Evolutionary conservation across 2,113 vertebrate genomes (phyloP).

Genomic region (Penelope pileata): DNA sequence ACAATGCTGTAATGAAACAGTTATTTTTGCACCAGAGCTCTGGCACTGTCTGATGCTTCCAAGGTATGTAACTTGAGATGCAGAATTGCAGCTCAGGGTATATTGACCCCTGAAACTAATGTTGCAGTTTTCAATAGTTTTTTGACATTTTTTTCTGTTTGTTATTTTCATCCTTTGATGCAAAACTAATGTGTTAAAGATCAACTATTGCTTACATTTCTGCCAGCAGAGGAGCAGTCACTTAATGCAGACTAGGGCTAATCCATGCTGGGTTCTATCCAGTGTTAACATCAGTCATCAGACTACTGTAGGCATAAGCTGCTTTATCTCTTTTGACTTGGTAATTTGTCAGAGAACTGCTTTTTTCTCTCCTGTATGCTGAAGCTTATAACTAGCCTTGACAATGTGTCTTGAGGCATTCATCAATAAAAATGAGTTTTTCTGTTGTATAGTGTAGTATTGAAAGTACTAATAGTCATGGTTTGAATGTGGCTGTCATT

Average conservation of each 20-base stretch:
- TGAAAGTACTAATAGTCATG: background rate
- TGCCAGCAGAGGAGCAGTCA: slow-evolving; percentile 1
- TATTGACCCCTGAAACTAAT: background rate
- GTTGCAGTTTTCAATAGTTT: background rate
- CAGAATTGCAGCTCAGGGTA: background rate
- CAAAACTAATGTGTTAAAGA: background rate
- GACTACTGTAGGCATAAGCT: slow-evolving; percentile 31
- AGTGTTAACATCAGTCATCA: slow-evolving; percentile 49
- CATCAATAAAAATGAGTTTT: slow-evolving; percentile 10
- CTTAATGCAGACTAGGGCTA: slow-evolving; percentile 13
- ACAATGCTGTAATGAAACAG: background rate
- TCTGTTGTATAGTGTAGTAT: background rate
- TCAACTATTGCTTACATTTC: slow-evolving; percentile 19
- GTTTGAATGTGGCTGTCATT: background rate
- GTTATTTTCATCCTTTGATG: slow-evolving; percentile 4
- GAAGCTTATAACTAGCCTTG: background rate
- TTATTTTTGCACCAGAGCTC: background rate
- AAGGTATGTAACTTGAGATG: background rate
- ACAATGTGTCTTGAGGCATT: slow-evolving; percentile 5
- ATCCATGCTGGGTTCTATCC: slow-evolving; percentile 23
- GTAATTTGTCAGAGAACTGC: slow-evolving; percentile 51
- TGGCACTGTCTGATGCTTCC: background rate
- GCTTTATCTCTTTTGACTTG: slow-evolving; percentile 43
- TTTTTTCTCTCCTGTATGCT: slow-evolving; percentile 1
- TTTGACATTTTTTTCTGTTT: background rate